Evolutionary conservation across 1,140 invertebrate genomes (phyloP), one percentile per base, ranked within the genome.

Genomic region (Lepidurus packardi): DNA sequence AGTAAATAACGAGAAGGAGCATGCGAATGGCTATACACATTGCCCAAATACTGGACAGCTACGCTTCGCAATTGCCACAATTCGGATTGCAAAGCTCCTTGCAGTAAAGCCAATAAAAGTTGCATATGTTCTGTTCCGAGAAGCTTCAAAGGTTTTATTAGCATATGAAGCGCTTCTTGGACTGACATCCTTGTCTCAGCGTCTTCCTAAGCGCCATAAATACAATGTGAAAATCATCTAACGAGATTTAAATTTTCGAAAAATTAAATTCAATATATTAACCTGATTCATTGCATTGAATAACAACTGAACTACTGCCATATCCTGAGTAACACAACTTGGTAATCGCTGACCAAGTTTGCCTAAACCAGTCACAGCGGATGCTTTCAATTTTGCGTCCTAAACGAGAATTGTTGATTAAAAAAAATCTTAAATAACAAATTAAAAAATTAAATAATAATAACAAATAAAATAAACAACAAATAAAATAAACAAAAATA

Each of bases 1-100:
- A 97, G 85, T 16, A 96, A 86, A 83, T 93, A 96, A 81, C 94
- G 87, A 1, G 94, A 93, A 2, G 93, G 90, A 2, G 93, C 89
- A 84, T 95, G 92, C 82, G 93, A 88, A 43, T 89, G 85, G 6
- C 92, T 91, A 85, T 95, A 97, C 74, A 96, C 91, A 21, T 89
- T 90, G 3, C 91, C 90, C 1, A 93, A 89, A 84, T 94, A 95
- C 79, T 93, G 89, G 79, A 94, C 93, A 34, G 93, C 91, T 24
- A 94, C 90, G 83, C 93, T 91, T 80, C 94, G 86, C 4, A 92
- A 74, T 24, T 74, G 78, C 44, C 75, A 73, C 44, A 75, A 25
- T 44, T 78, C 43, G 8, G 78, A 78, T 75, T 78, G 73, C 73
- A 78, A 44, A 84, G 91, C 90, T 77, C 87, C 86, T 81, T 87